phyloP scores from a whole-genome alignment of 2,888 invertebrate species.

The Halictus ligatus region DNA sequence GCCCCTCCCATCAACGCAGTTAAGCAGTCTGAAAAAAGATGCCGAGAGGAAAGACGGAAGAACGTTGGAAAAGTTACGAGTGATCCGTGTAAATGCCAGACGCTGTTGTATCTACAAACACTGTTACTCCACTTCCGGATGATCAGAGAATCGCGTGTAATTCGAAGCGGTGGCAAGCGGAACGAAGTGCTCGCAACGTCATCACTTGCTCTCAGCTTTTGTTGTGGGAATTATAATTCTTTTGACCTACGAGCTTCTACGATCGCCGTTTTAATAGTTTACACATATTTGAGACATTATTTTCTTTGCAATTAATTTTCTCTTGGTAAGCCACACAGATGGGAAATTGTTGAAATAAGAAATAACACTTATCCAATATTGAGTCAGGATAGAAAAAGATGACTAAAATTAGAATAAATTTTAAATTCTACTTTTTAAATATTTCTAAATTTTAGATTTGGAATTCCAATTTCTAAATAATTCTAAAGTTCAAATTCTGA shows the following conservation, averaged over 20 bases:
- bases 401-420: no score
- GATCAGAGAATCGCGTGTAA: constrained; percentile 38
- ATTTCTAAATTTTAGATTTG: no score
- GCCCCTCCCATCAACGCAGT: neutral
- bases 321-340: neutral
- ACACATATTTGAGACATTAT: no score
- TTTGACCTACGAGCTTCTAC: neutral
- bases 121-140: neutral
- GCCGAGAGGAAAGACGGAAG: neutral
- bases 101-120: neutral
- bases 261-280: neutral
- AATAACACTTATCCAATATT: no score
- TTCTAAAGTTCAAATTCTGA: no score
- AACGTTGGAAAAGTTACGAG: neutral
- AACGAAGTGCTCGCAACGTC: neutral
- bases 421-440: no score
- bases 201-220: neutral
- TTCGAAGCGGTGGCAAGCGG: neutral
- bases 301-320: no score
- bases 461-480: no score
- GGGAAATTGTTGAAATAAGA: neutral
- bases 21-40: constrained; percentile 2
- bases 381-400: no score
- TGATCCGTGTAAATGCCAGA: constrained; percentile 10
- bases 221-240: neutral